Percentiles rank a stretch among this genome's conserved stretches.
phyloP scores from a whole-genome alignment of 2,888 invertebrate species.

The Dolomedes plantarius region DNA sequence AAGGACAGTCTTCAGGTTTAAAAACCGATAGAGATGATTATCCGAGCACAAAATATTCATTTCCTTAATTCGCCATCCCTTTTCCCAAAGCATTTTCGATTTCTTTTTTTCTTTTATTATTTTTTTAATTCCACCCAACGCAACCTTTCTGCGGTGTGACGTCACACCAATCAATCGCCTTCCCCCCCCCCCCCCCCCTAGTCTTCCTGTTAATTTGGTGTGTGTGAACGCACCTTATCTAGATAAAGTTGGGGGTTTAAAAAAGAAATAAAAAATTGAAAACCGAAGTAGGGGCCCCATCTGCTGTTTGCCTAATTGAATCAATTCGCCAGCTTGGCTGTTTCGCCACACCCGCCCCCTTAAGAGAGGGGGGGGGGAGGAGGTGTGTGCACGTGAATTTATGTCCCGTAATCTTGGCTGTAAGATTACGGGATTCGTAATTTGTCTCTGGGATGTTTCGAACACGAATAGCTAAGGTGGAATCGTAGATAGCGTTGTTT shows the following conservation, averaged over 20 bases:
- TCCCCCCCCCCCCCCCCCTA: slow-evolving; percentile 19
- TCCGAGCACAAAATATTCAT: slow-evolving; percentile 19
- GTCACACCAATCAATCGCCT: slow-evolving; percentile 65
- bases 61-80: slow-evolving; percentile 10
- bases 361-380: background rate
- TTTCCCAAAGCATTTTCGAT: slow-evolving; percentile 16
- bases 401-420: background rate
- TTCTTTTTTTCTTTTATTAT: slow-evolving; percentile 17
- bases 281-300: slow-evolving; percentile 56
- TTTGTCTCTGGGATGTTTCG: background rate
- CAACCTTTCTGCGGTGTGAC: slow-evolving; percentile 40
- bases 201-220: slow-evolving; percentile 67
- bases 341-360: background rate
- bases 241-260: slow-evolving; percentile 43
- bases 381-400: background rate
- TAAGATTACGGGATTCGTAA: slow-evolving; percentile 4
- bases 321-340: slow-evolving; percentile 42
- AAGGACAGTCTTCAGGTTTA: background rate
- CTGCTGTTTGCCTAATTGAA: slow-evolving; percentile 71
- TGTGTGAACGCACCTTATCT: slow-evolving; percentile 70
- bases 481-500: no score
- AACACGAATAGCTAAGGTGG: background rate
- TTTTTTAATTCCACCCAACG: slow-evolving; percentile 48
- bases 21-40: slow-evolving; percentile 2
- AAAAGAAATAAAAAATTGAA: slow-evolving; percentile 30